phyloP scores from a whole-genome alignment of 2,797 vertebrate species.

The Chrysolophus pictus region DNA sequence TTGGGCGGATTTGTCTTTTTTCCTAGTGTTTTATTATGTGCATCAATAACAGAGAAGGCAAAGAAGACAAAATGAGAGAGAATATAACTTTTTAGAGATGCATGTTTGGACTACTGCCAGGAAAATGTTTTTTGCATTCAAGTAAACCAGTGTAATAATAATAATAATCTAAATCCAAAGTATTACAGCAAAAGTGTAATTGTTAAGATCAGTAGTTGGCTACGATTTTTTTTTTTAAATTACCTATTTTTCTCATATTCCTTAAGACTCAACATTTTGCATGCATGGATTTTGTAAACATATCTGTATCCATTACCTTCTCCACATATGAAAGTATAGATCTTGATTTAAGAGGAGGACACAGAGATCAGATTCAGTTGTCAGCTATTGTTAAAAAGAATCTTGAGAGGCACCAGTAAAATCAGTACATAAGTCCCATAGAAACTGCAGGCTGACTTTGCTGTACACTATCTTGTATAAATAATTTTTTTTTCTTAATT shows the following conservation, averaged over 20 bases:
- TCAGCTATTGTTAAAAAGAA: background rate
- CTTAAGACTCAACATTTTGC: background rate
- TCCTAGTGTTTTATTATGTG: constrained; percentile 71
- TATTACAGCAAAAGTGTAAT: background rate
- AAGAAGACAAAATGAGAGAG: constrained; percentile 52
- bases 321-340: background rate
- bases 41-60: constrained; percentile 64
- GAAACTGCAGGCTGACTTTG: background rate
- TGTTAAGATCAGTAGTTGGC: background rate
- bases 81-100: constrained; percentile 42
- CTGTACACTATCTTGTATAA: background rate
- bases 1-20: constrained; percentile 74
- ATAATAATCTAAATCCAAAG: background rate
- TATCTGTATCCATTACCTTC: background rate
- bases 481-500: constrained; percentile 2
- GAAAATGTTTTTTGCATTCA: constrained; percentile 56
- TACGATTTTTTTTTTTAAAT: background rate
- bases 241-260: constrained; percentile 44
- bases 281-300: background rate
- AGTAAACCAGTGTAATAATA: background rate
- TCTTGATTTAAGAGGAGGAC: constrained; percentile 16
- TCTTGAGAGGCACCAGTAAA: background rate
- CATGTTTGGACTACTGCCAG: constrained; percentile 46
- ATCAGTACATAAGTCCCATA: background rate
- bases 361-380: background rate